Conservation (phyloP, 2,113 vertebrate species). For the Lycaon pictus region DNA sequence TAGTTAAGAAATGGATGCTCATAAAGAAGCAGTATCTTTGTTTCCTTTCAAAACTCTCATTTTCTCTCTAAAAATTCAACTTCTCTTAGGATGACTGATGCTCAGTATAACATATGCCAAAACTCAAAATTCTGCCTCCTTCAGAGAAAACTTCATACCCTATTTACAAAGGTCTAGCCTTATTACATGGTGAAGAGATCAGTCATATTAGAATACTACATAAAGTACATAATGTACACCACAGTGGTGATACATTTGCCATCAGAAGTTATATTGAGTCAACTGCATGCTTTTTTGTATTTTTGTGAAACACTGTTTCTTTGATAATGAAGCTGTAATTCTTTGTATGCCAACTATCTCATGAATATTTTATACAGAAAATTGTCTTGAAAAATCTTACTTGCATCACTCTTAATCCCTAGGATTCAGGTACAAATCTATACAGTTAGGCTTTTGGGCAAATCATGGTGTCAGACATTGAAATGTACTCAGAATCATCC, state of each 20-base stretch:
- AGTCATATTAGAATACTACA: neutral
- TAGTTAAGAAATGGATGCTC: neutral
- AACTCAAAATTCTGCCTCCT: neutral
- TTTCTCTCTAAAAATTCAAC: neutral
- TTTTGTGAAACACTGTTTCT: neutral
- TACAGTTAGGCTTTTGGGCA: neutral
- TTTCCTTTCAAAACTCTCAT: neutral
- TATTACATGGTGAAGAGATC: neutral
- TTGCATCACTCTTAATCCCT: conserved; percentile 67
- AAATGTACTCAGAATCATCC: conserved; percentile 45
- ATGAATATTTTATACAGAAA: conserved; percentile 43
- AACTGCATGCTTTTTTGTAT: neutral
- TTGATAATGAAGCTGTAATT: neutral
- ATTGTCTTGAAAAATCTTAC: conserved; percentile 62
- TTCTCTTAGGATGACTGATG: neutral
- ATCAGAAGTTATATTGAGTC: neutral
- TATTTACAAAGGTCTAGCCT: neutral
- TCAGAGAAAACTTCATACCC: neutral
- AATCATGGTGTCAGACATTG: neutral
- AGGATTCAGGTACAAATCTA: conserved; percentile 48
- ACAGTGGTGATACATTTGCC: neutral
- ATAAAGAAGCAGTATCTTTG: neutral
- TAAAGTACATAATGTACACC: neutral
- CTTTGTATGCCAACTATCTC: neutral
- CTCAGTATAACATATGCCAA: neutral